phyloP scores from a whole-genome alignment of 2,888 invertebrate genomes.

The Lochmaea capreae region DNA sequence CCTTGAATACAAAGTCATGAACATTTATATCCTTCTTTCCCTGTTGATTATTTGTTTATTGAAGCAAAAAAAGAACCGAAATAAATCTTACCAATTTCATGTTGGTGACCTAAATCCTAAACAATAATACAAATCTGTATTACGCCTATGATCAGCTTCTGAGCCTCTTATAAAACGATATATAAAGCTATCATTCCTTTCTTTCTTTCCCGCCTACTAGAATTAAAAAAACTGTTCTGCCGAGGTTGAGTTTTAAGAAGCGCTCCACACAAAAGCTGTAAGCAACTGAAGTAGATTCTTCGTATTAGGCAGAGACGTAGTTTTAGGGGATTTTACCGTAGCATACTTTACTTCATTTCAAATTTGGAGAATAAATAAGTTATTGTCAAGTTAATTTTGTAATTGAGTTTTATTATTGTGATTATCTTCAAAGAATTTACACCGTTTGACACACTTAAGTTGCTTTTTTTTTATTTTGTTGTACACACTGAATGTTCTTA shows the following conservation, averaged over 20 bases:
- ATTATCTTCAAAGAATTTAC: no score
- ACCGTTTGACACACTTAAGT: no score
- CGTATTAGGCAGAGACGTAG: slow-evolving; percentile 6
- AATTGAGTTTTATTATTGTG: no score
- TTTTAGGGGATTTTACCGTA: not conserved
- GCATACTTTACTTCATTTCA: not conserved
- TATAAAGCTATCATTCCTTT: slow-evolving; percentile 17
- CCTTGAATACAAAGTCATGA: no score
- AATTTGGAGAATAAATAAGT: not conserved
- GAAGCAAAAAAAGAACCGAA: no score
- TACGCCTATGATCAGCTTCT: slow-evolving; percentile 12
- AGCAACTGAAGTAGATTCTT: slow-evolving; percentile 17
- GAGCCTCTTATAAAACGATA: not conserved
- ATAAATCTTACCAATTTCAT: no score
- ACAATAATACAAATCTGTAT: not conserved
- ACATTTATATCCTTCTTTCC: no score
- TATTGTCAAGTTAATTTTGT: no score
- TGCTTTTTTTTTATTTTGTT: no score
- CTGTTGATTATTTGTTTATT: no score
- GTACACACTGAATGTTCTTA: no score
- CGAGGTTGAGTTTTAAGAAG: not conserved
- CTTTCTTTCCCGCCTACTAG: slow-evolving; percentile 14
- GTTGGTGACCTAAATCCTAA: not conserved
- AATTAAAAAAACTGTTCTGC: slow-evolving; percentile 17
- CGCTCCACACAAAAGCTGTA: slow-evolving; percentile 9